Evolutionary conservation across 2,888 invertebrate genomes (phyloP).

Genomic region (Eledona agricola): DNA sequence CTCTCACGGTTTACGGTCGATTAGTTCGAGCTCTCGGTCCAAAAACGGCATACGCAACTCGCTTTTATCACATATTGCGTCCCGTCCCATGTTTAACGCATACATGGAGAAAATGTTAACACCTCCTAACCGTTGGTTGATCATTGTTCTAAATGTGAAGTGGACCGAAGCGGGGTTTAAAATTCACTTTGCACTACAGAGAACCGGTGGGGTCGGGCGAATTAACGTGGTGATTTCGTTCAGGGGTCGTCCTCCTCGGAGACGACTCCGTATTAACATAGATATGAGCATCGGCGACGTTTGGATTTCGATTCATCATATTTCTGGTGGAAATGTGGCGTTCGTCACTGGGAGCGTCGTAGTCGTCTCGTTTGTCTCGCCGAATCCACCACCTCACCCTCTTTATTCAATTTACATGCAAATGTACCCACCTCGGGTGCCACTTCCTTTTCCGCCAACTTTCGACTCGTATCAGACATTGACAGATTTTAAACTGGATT

Average conservation of each 20-base stretch:
- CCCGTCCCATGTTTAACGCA: slow-evolving; percentile 33
- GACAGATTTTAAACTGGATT: slow-evolving; percentile 51
- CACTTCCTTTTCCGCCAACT: slow-evolving; percentile 48
- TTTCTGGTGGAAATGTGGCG: slow-evolving; percentile 34
- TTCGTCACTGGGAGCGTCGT: slow-evolving; percentile 33
- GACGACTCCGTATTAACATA: slow-evolving; percentile 32
- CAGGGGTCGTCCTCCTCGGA: too few species aligned
- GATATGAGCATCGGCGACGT: slow-evolving; percentile 32
- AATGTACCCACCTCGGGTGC: slow-evolving; percentile 44
- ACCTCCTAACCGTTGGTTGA: slow-evolving; percentile 34
- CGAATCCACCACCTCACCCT: slow-evolving; percentile 38
- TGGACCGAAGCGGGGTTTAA: slow-evolving; percentile 42
- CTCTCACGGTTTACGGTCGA: slow-evolving; percentile 43
- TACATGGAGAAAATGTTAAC: slow-evolving; percentile 34
- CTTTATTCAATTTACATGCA: slow-evolving; percentile 56
- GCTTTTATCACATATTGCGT: slow-evolving; percentile 33
- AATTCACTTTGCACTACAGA: slow-evolving; percentile 43
- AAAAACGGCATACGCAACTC: slow-evolving; percentile 35
- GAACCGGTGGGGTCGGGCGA: too few species aligned
- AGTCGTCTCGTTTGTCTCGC: slow-evolving; percentile 32
- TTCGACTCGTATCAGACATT: slow-evolving; percentile 48
- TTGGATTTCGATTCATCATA: slow-evolving; percentile 38
- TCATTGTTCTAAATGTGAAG: slow-evolving; percentile 43
- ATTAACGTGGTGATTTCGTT: too few species aligned
- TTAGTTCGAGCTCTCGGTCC: slow-evolving; percentile 39